phyloP scores from a whole-genome alignment of 2,797 vertebrate genomes.

The Falco columbarius region DNA sequence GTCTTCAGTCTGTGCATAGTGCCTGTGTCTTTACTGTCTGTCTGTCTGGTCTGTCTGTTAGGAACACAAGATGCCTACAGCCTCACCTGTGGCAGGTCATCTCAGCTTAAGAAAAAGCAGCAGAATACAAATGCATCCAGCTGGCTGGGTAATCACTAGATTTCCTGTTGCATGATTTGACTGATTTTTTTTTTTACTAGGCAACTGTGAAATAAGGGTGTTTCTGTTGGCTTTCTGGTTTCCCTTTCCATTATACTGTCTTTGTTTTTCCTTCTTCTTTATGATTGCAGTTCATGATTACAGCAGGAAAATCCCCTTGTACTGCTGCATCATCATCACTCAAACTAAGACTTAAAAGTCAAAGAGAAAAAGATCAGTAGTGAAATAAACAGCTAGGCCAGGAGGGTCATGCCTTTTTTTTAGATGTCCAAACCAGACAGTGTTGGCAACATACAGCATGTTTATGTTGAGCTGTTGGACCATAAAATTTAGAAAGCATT shows the following conservation, averaged over 20 bases:
- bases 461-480: not conserved
- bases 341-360: not conserved
- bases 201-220: not conserved
- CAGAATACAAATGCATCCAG: conserved; percentile 75
- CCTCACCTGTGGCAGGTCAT: conserved; percentile 91
- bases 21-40: conserved; percentile 50
- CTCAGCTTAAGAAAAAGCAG: conserved; percentile 77
- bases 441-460: not conserved
- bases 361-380: not conserved
- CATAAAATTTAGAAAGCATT: not conserved
- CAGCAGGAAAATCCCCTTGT: not conserved
- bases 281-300: not conserved
- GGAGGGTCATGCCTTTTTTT: not conserved
- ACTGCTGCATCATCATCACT: not conserved
- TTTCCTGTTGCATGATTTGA: conserved; percentile 28
- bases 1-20: not conserved
- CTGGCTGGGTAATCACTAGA: conserved; percentile 76
- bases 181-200: not conserved
- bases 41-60: conserved; percentile 70
- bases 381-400: not conserved
- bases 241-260: not conserved
- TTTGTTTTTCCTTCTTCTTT: not conserved
- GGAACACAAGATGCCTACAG: conserved; percentile 90
- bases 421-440: not conserved
- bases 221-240: not conserved